Conservation (phyloP, 1,140 invertebrate species). For the Sitobion miscanthi region DNA sequence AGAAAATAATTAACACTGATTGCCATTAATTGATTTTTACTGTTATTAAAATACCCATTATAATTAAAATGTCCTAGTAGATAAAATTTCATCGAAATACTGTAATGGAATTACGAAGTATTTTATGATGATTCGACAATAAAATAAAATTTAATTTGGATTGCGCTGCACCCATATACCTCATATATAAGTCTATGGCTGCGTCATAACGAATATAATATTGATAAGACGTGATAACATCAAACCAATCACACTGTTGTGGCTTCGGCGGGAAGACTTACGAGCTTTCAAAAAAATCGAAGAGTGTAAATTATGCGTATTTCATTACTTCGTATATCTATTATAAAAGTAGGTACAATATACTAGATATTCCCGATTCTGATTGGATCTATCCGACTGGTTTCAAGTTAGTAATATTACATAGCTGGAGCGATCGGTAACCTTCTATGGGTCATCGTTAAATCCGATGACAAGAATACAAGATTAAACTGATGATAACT, state of each 20-base stretch:
- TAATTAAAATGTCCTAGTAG: background rate
- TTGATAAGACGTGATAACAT: background rate
- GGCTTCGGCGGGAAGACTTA: background rate
- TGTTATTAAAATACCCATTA: background rate
- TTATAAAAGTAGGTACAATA: no score
- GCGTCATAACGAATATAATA: background rate
- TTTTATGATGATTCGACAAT: background rate
- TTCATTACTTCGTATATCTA: background rate
- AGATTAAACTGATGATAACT: no score
- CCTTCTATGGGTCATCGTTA: no score
- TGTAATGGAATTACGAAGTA: background rate
- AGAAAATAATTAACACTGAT: background rate
- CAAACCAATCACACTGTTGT: background rate
- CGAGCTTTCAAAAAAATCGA: background rate
- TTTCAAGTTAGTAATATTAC: no score
- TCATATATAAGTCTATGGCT: background rate
- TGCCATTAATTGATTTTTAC: background rate
- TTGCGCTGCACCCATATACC: background rate
- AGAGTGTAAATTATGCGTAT: background rate
- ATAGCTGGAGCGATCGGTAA: no score
- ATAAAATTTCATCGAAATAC: background rate
- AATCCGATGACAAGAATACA: no score
- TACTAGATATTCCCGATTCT: no score
- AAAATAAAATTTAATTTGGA: background rate
- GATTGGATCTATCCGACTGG: no score